phyloP scores from a whole-genome alignment of 2,113 vertebrate species.

The Podocnemis expansa region DNA sequence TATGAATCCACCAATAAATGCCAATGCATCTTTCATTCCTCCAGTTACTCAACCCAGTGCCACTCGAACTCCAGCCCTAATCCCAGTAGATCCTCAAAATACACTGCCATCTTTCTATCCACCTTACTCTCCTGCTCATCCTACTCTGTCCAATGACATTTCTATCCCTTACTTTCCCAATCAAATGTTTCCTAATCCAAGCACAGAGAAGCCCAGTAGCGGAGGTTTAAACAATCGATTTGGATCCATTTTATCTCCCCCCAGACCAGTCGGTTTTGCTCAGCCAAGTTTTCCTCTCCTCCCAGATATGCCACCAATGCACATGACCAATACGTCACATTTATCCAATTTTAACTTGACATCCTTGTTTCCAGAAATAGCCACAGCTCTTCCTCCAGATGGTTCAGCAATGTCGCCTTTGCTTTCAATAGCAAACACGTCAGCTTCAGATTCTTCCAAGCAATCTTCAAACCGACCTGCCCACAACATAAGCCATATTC shows the following conservation, averaged over 20 bases:
- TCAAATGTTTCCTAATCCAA: slow-evolving; percentile 97
- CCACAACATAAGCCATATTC: slow-evolving; percentile 99
- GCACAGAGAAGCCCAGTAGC: slow-evolving; percentile 88
- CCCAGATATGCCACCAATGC: slow-evolving; percentile 95
- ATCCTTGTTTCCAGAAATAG: slow-evolving; percentile 96
- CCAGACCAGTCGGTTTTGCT: slow-evolving; percentile 94
- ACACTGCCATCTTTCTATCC: slow-evolving; percentile 95
- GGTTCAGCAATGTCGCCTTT: slow-evolving; percentile 96
- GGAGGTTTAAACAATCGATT: slow-evolving; percentile 94
- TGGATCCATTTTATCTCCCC: slow-evolving; percentile 97
- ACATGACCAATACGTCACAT: slow-evolving; percentile 93
- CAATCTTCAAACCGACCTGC: slow-evolving; percentile 95
- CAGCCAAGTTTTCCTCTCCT: slow-evolving; percentile 96
- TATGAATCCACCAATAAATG: slow-evolving; percentile 96
- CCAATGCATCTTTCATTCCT: slow-evolving; percentile 94
- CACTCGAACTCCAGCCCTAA: slow-evolving; percentile 90
- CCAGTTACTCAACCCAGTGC: slow-evolving; percentile 90
- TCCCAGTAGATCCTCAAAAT: slow-evolving; percentile 95
- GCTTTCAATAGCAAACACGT: slow-evolving; percentile 93
- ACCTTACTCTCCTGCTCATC: slow-evolving; percentile 96
- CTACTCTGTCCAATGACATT: slow-evolving; percentile 94
- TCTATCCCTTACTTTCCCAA: slow-evolving; percentile 97
- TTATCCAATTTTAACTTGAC: slow-evolving; percentile 98
- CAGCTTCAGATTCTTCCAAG: slow-evolving; percentile 92
- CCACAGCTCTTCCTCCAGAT: slow-evolving; percentile 92